These are phyloP conservation scores for Notospermus geniculatus DNA, from an alignment of 1,140 invertebrate species.

Conservation along the genomic window DNA sequence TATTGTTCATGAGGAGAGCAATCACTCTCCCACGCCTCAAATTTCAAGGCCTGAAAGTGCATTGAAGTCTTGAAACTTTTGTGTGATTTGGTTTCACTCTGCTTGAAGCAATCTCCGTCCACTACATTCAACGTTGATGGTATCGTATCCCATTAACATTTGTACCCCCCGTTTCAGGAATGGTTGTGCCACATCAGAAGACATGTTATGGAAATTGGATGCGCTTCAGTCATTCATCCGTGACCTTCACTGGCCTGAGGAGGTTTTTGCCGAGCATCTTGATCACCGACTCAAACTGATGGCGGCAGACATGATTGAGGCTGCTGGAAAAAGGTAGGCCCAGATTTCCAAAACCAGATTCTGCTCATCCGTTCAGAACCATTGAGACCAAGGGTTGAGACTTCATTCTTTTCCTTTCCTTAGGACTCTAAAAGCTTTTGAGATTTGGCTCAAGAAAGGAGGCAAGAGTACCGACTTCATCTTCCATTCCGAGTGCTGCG, in stretches of 20 bases:
- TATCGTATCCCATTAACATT: too few relatives aligned
- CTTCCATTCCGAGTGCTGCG: slow-evolving; percentile 95
- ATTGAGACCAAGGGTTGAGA: too few relatives aligned
- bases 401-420: slow-evolving; percentile 10
- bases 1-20: too few relatives aligned
- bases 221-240: slow-evolving; percentile 96
- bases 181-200: slow-evolving; percentile 96
- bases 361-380: too few relatives aligned
- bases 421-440: slow-evolving; percentile 65
- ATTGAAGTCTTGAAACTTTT: too few relatives aligned
- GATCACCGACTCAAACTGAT: slow-evolving; percentile 96
- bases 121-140: too few relatives aligned
- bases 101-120: too few relatives aligned
- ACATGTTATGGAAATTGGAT: slow-evolving; percentile 98
- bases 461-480: slow-evolving; percentile 94
- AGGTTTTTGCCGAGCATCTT: slow-evolving; percentile 93
- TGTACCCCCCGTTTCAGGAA: slow-evolving; percentile 43
- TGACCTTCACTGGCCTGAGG: slow-evolving; percentile 98
- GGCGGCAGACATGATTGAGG: slow-evolving; percentile 99
- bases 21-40: too few relatives aligned
- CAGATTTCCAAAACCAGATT: too few relatives aligned
- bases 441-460: slow-evolving; percentile 93
- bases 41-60: too few relatives aligned
- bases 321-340: slow-evolving; percentile 84
- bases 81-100: too few relatives aligned